Conservation (phyloP, 2,797 vertebrate genomes). For the Pseudomugil tenellus region DNA sequence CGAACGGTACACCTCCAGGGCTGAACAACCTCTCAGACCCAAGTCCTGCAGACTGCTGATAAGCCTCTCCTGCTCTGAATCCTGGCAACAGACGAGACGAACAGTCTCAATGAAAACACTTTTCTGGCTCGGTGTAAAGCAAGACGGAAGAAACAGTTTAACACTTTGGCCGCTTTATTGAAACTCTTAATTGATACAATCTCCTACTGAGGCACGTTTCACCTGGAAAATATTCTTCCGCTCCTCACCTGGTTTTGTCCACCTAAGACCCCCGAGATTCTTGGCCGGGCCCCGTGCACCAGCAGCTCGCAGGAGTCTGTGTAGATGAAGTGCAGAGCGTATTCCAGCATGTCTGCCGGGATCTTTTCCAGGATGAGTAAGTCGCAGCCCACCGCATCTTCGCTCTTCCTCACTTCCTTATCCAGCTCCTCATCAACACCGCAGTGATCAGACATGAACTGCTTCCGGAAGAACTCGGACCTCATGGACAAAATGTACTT, state of each 20-base stretch:
- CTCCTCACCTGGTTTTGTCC: constrained; percentile 56
- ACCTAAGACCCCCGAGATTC: constrained; percentile 46
- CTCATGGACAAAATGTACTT: constrained; percentile 92
- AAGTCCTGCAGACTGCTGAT: constrained; percentile 89
- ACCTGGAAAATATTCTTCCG: background rate
- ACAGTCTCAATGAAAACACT: constrained; percentile 18
- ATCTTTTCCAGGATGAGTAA: constrained; percentile 91
- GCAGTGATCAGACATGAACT: constrained; percentile 78
- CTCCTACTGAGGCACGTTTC: background rate
- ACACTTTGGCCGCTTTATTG: background rate
- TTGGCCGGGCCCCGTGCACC: constrained; percentile 86
- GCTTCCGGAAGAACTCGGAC: constrained; percentile 91
- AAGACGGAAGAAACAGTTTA: background rate
- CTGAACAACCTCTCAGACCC: constrained; percentile 83
- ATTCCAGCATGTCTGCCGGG: constrained; percentile 87
- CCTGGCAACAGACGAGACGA: constrained; percentile 47
- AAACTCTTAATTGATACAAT: background rate
- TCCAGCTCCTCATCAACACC: constrained; percentile 71
- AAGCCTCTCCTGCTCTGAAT: constrained; percentile 83
- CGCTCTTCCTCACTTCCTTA: constrained; percentile 81
- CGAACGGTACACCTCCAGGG: constrained; percentile 89
- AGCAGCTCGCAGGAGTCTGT: constrained; percentile 94
- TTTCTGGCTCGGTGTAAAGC: background rate
- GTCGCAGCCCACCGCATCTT: constrained; percentile 91
- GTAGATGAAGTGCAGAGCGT: constrained; percentile 92